A percentile compares a stretch with the other conserved stretches of the same genome.
Evolutionary conservation across 2,888 invertebrate genomes (phyloP).

Genomic region (Campoplex capitator): DNA sequence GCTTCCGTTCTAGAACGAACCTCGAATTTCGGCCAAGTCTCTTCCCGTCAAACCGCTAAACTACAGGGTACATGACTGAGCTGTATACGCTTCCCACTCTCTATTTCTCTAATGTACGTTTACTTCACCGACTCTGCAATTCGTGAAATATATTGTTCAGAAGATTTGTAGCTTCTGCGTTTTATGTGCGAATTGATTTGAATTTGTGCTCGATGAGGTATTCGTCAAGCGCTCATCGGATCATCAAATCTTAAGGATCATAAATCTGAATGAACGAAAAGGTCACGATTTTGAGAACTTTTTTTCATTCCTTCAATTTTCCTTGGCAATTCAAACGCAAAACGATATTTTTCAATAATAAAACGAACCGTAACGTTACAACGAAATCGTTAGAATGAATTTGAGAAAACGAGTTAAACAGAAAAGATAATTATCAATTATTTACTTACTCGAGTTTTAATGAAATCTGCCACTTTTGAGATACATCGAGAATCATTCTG

Average conservation of each 20-base stretch:
- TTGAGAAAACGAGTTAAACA: no score
- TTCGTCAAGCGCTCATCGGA: background rate
- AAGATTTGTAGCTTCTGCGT: background rate
- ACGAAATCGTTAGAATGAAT: no score
- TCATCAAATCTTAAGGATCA: background rate
- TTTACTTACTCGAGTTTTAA: no score
- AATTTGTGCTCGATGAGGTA: background rate
- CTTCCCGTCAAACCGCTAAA: conserved; percentile 46
- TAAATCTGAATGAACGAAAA: background rate
- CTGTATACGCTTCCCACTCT: conserved; percentile 26
- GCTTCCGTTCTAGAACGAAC: conserved; percentile 55
- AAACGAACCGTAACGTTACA: no score
- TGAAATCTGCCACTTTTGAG: no score
- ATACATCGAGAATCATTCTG: no score
- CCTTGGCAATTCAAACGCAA: no score
- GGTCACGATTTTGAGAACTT: no score
- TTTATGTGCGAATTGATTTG: background rate
- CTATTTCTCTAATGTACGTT: conserved; percentile 34
- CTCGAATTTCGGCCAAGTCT: conserved; percentile 62
- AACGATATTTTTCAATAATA: no score
- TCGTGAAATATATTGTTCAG: conserved; percentile 40
- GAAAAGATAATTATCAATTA: no score
- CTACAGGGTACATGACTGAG: conserved; percentile 37
- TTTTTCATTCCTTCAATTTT: no score
- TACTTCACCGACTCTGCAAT: conserved; percentile 27